Evolutionary conservation across 2,888 invertebrate species (phyloP).

Genomic region (Arrhopalites spinosus): DNA sequence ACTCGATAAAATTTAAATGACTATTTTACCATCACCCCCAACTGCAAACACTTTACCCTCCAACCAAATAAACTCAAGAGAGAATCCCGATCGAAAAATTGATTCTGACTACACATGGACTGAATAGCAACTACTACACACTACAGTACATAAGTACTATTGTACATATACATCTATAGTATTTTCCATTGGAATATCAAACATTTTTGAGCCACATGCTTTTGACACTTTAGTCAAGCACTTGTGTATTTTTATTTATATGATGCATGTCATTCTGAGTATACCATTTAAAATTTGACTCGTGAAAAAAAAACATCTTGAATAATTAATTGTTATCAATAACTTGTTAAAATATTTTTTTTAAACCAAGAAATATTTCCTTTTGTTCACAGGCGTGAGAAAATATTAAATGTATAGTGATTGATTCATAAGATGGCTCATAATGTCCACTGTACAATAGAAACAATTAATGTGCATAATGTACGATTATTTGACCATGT

Average conservation of each 20-base stretch:
- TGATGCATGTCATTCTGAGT: no score
- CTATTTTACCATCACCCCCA: slow-evolving; percentile 10
- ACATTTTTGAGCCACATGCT: no score
- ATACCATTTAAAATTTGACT: no score
- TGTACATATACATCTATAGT: no score
- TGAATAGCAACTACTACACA: neutral
- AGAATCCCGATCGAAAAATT: neutral
- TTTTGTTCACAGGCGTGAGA: neutral
- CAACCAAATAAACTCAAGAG: neutral
- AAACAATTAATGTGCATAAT: neutral
- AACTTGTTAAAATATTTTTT: neutral
- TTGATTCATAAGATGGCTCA: neutral
- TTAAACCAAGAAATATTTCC: neutral
- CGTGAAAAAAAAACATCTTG: no score
- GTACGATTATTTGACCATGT: no score
- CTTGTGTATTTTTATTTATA: no score
- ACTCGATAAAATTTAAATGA: slow-evolving; percentile 31
- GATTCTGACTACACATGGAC: neutral
- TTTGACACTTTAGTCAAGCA: no score
- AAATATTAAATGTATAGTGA: neutral
- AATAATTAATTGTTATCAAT: no score
- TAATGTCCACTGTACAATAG: neutral
- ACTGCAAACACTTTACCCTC: neutral
- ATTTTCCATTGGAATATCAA: no score
- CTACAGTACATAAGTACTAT: neutral